Conservation (phyloP, 2,113 vertebrate genomes). For the Climacteris rufus region DNA sequence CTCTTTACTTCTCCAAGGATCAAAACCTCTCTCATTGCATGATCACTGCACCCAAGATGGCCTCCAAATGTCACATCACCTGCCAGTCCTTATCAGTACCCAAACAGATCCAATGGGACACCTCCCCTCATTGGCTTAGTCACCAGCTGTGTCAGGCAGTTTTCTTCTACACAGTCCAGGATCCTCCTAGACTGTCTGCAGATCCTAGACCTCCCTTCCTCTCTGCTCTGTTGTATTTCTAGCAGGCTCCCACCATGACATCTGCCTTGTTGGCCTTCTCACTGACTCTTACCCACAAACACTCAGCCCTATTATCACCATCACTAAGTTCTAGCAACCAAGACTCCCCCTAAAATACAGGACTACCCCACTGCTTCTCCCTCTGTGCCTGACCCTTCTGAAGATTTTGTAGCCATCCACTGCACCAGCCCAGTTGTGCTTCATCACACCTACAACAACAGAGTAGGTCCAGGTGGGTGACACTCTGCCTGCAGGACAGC, state of each 20-base stretch:
- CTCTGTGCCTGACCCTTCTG: neutral
- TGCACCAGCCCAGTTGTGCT: neutral
- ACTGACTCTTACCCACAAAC: neutral
- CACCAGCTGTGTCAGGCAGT: neutral
- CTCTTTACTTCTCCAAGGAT: neutral
- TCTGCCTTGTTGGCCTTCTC: neutral
- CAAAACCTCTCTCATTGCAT: neutral
- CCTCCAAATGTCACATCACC: neutral
- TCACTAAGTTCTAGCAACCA: neutral
- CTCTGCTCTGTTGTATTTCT: neutral
- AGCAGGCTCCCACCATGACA: neutral
- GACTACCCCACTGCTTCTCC: neutral
- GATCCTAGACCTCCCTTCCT: neutral
- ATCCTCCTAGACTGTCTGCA: neutral
- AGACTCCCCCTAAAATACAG: neutral
- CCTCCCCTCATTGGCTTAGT: neutral
- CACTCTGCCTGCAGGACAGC: neutral
- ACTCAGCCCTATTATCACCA: neutral
- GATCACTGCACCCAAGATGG: neutral
- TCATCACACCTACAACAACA: fast-evolving
- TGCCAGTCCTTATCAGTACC: neutral
- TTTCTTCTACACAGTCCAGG: neutral
- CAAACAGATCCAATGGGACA: neutral
- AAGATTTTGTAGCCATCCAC: neutral
- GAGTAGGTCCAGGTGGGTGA: neutral